A percentile compares a stretch with the other conserved stretches of the same genome.
These are phyloP conservation scores for Sebastes iracundus DNA, from an alignment of 2,797 vertebrate species.

Conservation along the genomic window DNA sequence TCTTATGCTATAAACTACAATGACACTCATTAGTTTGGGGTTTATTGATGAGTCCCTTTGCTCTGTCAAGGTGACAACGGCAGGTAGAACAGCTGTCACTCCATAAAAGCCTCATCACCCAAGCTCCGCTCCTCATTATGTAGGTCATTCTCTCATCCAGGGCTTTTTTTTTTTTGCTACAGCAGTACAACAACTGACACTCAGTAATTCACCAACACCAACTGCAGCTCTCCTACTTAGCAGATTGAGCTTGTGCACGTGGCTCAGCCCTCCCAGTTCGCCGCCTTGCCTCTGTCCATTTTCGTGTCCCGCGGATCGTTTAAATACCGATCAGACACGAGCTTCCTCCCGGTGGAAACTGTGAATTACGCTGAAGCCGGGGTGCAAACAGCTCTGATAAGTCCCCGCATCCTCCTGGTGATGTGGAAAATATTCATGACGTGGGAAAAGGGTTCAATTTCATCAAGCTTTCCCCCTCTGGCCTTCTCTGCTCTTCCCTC, in stretches of 20 bases:
- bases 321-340: constrained; percentile 48
- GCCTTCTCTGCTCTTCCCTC: constrained; percentile 32
- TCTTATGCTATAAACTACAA: constrained; percentile 69
- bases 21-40: constrained; percentile 70
- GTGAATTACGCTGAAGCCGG: constrained; percentile 36
- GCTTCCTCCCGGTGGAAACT: constrained; percentile 19
- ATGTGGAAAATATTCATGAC: constrained; percentile 71
- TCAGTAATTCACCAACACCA: constrained; percentile 25
- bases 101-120: constrained; percentile 76
- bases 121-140: constrained; percentile 69
- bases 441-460: constrained; percentile 68
- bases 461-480: constrained; percentile 62
- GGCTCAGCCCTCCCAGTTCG: not conserved
- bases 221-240: constrained; percentile 54
- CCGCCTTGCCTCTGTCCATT: constrained; percentile 41
- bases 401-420: constrained; percentile 52
- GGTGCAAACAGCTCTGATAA: constrained; percentile 49
- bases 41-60: constrained; percentile 75
- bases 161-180: constrained; percentile 34
- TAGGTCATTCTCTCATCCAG: constrained; percentile 69
- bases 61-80: constrained; percentile 74
- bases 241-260: constrained; percentile 19
- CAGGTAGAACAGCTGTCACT: constrained; percentile 81
- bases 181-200: constrained; percentile 33
- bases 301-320: constrained; percentile 38